Evolutionary conservation across 2,797 vertebrate species (phyloP), one percentile per base, ranked within the genome.

Genomic region (Taeniopygia guttata): DNA sequence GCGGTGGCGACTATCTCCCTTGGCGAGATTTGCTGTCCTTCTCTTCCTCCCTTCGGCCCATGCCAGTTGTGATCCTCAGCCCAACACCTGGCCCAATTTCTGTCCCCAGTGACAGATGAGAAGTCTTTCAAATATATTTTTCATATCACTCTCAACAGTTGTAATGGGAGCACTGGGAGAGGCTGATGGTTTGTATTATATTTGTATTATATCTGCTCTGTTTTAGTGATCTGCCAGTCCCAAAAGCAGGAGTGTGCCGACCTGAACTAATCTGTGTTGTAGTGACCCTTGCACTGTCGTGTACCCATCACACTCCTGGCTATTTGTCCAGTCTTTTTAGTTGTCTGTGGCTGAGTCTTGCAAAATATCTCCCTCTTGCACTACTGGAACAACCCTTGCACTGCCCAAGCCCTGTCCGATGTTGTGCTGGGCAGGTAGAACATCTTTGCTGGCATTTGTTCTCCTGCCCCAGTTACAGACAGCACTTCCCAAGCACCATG

Each of bases 1-100:
- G 43, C 0, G 0, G 40, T 73, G 38, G 17, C 7, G 13, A 63
- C 58, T 25, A 2, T 74, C 45, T 67, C 26, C 21, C 11, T 68
- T 52, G 43, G 84, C 1, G 3, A 56, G 49, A 49, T 74, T 34
- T 66, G 62, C 62, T 72, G 21, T 49, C 48, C 54, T 48, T 77
- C 45, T 9, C 30, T 62, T 64, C 21, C 30, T 62, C 64, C 21
- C 15, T 69, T 74, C 56, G 3, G 32, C 27, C 18, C 14, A 32
- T 17, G 18, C n/a, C 42, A 67, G 45, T 19, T 60, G 70, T 52
- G 51, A 49, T 69, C 19, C 4, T 13, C 55, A 83, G 27, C 36
- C 27, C 46, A 55, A 36, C 29, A 62, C 11, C 59, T 55, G 56
- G 19, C 15, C 17, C n/a, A 19, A 0, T 88, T 95, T 40, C 40